Conservation (phyloP, 2,888 invertebrate species). For the Autographa pulchrina region DNA sequence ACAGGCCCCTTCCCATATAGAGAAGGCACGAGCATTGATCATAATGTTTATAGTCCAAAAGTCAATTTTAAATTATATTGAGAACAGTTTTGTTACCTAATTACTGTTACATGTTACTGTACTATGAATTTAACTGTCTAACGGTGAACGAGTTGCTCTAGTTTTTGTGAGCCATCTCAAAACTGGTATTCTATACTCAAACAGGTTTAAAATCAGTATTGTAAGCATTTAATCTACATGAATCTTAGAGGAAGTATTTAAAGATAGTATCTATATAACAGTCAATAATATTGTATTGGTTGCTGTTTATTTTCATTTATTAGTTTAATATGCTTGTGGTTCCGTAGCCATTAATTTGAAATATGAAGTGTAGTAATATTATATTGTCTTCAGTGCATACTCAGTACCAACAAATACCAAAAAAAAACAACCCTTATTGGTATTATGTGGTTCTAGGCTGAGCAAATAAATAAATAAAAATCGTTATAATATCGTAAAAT, state of each 20-base stretch:
- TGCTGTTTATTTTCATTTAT: no score
- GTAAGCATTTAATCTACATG: constrained; percentile 2
- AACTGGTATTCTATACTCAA: not conserved
- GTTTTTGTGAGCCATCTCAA: not conserved
- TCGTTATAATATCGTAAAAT: not conserved
- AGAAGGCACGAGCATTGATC: no score
- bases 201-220: not conserved
- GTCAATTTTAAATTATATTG: not conserved
- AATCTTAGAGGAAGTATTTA: not conserved
- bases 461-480: not conserved
- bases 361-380: no score
- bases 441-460: not conserved
- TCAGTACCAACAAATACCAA: no score
- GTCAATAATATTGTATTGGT: not conserved
- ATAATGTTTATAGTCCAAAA: no score
- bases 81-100: not conserved
- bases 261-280: not conserved
- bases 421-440: no score
- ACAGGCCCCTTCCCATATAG: no score
- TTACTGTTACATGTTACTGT: constrained; percentile 4
- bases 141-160: not conserved
- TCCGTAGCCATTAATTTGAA: no score
- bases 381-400: no score
- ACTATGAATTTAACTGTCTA: not conserved
- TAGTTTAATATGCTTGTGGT: no score